Base-by-base conservation (phyloP, 1,140 invertebrate genomes). In the Dolichoris vasculosae region DNA sequence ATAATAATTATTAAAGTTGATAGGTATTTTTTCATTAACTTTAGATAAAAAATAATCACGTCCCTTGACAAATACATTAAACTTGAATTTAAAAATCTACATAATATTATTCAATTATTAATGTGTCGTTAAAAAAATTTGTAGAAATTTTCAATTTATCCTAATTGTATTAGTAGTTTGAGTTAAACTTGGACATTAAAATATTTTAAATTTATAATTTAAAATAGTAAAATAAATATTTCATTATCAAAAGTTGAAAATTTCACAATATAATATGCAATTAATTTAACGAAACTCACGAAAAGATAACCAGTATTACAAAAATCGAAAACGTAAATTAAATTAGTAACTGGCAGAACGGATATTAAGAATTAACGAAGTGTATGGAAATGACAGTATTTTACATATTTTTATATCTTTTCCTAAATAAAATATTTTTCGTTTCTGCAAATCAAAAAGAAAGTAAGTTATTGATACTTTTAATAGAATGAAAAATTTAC, bases 241-340 rank as follows among this genome's bases (percentile, higher is more conserved):
- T 7, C 40, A 46, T 46, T 76, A 77, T 77, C 23, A 26, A 55
- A 35, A 32, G 48, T 30, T 55, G 20, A 77, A 20, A 46, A 55
- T 35, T 63, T 63, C 0, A 79, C 63, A 59, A 32, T 79, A 51
- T 79, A 32, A 80, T 80, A 6, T 38, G n/a, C 30, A 64, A 80
- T 80, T 11, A 23, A 80, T 64, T 67, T 38, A 80, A 17, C 55
- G 23, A 8, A 32, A 46, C 59, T 64, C 30, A 46, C 78, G 59
- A 67, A 48, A 80, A 46, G 38, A 69, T 51, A 81, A 64, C 64
- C 30, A 35, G 8, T 38, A 43, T 51, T 82, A 69, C 67, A 82
- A 82, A 82, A 82, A 67, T 20, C 6, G 15, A 51, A 51, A 51
- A 13, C 6, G 38, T 13, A 46, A 43, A 9, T 13, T n/a, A 11